Evolutionary conservation across 2,888 invertebrate species (phyloP).

Genomic region (Saturnia japonica): DNA sequence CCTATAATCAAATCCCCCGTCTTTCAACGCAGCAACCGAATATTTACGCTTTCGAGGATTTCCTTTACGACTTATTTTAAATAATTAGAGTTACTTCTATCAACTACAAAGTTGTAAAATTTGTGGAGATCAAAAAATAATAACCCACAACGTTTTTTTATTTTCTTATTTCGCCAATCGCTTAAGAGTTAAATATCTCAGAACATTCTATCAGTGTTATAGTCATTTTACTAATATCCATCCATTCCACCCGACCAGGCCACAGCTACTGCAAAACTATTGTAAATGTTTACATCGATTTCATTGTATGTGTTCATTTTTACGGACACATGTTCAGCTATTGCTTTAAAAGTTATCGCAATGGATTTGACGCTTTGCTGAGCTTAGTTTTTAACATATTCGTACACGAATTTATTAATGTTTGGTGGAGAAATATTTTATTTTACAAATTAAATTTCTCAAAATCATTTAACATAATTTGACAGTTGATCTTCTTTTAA

Average conservation of each 20-base stretch:
- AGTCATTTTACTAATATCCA: background rate
- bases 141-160: background rate
- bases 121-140: background rate
- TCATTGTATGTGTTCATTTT: background rate
- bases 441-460: background rate
- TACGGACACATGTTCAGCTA: background rate
- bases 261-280: background rate
- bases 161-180: background rate
- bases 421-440: background rate
- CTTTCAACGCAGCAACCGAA: no score
- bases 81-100: background rate
- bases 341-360: background rate
- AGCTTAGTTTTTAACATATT: background rate
- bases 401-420: background rate
- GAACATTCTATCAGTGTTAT: background rate
- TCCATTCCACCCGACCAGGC: background rate
- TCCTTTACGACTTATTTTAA: no score
- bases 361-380: background rate
- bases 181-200: background rate
- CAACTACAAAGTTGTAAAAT: background rate
- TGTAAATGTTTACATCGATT: background rate
- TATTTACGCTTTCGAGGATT: no score
- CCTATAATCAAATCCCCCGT: no score
- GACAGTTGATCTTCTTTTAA: background rate
- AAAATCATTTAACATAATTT: background rate